Conservation (phyloP, 2,113 vertebrate species). For the Lophotis ruficrista region DNA sequence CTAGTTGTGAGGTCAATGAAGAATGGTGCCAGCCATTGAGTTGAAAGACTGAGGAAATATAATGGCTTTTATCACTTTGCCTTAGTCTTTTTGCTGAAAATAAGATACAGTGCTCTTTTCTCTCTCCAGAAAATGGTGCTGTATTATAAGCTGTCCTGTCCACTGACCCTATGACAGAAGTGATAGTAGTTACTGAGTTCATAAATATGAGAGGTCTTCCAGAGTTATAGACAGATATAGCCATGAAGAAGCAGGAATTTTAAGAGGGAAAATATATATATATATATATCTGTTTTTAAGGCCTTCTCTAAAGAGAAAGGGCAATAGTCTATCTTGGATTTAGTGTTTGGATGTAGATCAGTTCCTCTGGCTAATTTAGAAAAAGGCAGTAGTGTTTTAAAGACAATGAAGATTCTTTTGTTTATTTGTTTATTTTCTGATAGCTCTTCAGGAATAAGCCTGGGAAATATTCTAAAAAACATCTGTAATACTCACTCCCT, state of each 20-base stretch:
- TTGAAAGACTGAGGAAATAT: slow-evolving; percentile 14
- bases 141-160: neutral
- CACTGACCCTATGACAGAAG: neutral
- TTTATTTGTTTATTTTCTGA: neutral
- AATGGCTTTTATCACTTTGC: slow-evolving; percentile 8
- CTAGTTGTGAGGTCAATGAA: neutral
- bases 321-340: neutral
- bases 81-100: slow-evolving; percentile 20
- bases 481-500: neutral
- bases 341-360: neutral
- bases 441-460: neutral
- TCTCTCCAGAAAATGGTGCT: neutral
- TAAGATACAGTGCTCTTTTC: neutral
- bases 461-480: neutral
- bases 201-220: neutral
- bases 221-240: neutral
- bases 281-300: neutral
- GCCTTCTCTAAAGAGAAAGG: neutral
- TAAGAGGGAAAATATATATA: neutral
- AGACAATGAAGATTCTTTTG: rapidly evolving
- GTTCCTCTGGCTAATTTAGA: neutral
- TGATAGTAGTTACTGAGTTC: neutral
- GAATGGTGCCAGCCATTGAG: neutral
- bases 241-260: neutral
- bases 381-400: neutral